Evolutionary conservation across 1,140 invertebrate species (phyloP).

Genomic region (Drosophila lini): DNA sequence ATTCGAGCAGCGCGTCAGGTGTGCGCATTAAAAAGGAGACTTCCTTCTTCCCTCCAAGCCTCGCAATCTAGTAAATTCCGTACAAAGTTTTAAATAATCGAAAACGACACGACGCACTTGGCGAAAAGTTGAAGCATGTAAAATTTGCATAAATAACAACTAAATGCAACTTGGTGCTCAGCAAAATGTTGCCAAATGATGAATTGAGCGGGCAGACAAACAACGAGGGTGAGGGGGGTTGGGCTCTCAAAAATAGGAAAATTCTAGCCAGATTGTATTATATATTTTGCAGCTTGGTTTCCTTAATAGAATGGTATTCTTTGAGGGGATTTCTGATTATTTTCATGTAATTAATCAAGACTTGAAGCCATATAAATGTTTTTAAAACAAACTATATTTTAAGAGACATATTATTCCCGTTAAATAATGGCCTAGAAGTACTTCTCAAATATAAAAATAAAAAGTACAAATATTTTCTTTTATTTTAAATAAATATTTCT

Average conservation of each 20-base stretch:
- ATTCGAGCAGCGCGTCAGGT: conserved; percentile 79
- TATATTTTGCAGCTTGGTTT: not conserved
- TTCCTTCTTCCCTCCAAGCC: not conserved
- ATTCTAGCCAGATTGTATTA: conserved; percentile 1
- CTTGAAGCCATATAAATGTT: too few species aligned
- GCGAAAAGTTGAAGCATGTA: conserved; percentile 78
- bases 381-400: too few species aligned
- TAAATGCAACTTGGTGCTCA: conserved; percentile 80
- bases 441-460: too few species aligned
- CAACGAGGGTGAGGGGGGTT: not conserved
- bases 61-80: conserved; percentile 58
- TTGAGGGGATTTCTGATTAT: too few species aligned
- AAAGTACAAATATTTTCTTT: not conserved
- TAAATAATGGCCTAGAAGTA: too few species aligned
- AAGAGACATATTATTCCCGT: too few species aligned
- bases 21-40: conserved; percentile 75
- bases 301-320: not conserved
- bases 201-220: conserved; percentile 48
- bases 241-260: not conserved
- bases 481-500: not conserved
- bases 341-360: too few species aligned
- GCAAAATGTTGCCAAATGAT: conserved; percentile 76
- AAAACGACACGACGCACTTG: conserved; percentile 81
- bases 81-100: conserved; percentile 82
- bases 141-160: conserved; percentile 83